Evolutionary conservation across 1,140 invertebrate species (phyloP), one percentile per base, ranked within the genome.

Genomic region (Atta texana): DNA sequence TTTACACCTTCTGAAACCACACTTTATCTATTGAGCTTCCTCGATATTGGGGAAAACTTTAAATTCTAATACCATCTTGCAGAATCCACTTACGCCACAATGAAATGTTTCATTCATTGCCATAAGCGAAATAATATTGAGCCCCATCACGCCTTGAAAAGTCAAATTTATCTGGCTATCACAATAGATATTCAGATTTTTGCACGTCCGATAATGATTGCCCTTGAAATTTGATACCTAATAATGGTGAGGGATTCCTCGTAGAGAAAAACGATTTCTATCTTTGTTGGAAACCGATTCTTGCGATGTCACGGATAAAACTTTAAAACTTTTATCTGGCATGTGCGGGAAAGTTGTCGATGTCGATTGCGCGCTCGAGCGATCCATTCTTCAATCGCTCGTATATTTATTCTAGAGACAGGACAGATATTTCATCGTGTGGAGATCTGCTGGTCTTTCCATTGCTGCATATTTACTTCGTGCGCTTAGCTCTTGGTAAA

Each of bases 81-180:
- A 7, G 24, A 63, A 88, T 88, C 81, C 53, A 66, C 74, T 85
- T 88, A 71, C n/a, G 5, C 44, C 39, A 5, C 66, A 24, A 57
- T 53, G 69, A 89, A 89, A 89, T 89, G 88, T 89, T 89, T 89
- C 88, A 89, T 89, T 89, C 88, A 86, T 89, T 57, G 44, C 39
- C n/a, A 55, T 34, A 8, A 55, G 21, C 12, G 55, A 68, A 87
- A 63, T 49, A 7, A 57, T 21, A 28, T 59, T 24, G 12, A 55
- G 51, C 10, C 28, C 21, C 55, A 39, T 2, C 53, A 5, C 69
- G 39, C 28, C 55, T 63, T 75, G 55, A 84, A 74, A 84, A 84
- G 59, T 77, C 72, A 51, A 88, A 71, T 77, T 86, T 78, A 77
- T 74, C 74, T 49, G 53, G 80, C n/a, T n/a, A 72, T 77, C 88